phyloP scores from a whole-genome alignment of 53 echinoderm and acorn worm genomes.

The Glandiceps talaboti region DNA sequence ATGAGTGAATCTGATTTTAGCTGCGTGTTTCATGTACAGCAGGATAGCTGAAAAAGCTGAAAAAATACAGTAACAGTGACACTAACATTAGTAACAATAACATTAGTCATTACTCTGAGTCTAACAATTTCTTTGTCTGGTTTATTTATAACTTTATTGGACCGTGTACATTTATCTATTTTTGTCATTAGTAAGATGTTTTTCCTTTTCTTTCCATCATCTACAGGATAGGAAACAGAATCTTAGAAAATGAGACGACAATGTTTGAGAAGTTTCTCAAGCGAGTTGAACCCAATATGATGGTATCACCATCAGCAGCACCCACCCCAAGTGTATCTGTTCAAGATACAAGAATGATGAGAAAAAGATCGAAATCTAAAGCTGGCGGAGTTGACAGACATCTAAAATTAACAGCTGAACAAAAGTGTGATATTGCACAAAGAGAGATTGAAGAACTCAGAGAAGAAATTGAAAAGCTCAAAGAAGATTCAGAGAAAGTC shows the following conservation, averaged over 20 bases:
- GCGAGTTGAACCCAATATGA: conserved; percentile 91
- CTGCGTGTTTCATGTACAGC: too few species aligned
- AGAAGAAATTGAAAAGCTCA: conserved; percentile 94
- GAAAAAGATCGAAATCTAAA: conserved; percentile 92
- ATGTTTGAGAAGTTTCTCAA: conserved; percentile 99
- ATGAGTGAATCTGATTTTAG: too few species aligned
- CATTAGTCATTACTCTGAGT: too few species aligned
- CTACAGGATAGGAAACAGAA: conserved; percentile 62
- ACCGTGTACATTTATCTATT: neutral
- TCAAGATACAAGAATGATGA: conserved; percentile 69
- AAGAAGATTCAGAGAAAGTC: conserved; percentile 89
- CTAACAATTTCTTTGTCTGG: too few species aligned
- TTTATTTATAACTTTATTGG: neutral
- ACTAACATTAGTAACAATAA: too few species aligned
- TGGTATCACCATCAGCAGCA: conserved; percentile 40
- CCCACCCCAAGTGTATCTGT: conserved; percentile 76
- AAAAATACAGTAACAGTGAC: too few species aligned
- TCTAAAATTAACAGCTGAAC: conserved; percentile 81
- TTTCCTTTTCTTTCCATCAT: neutral
- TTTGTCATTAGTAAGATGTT: neutral
- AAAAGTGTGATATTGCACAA: conserved; percentile 98
- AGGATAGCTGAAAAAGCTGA: too few species aligned
- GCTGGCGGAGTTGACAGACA: conserved; percentile 86
- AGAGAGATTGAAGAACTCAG: conserved; percentile 91
- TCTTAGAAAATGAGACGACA: conserved; percentile 71